Percentiles rank a stretch among this genome's conserved stretches.
These are phyloP conservation scores for Piprites chloris DNA, from an alignment of 2,113 vertebrate genomes.

Conservation along the genomic window DNA sequence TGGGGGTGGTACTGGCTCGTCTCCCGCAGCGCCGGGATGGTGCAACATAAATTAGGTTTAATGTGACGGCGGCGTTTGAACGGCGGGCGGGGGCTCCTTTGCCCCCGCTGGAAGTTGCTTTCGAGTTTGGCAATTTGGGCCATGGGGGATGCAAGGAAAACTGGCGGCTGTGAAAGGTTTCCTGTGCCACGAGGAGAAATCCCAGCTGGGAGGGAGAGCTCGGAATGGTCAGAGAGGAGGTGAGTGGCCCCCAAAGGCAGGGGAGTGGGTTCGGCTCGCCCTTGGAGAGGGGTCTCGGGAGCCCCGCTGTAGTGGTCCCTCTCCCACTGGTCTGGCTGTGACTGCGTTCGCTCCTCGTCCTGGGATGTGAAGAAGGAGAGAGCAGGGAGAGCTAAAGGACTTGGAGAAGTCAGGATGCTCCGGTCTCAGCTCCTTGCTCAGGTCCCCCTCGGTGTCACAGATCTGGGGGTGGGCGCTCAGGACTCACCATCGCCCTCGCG, in stretches of 20 bases:
- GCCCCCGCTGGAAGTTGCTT: neutral
- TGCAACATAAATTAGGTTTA: neutral
- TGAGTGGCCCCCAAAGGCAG: neutral
- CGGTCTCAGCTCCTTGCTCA: fast-evolving
- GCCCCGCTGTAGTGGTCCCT: neutral
- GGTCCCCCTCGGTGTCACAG: neutral
- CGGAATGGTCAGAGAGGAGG: neutral
- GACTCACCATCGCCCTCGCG: neutral
- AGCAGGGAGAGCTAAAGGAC: neutral
- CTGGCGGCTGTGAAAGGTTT: neutral
- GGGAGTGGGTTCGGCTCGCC: neutral
- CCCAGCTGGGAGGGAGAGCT: neutral
- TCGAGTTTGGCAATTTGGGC: neutral
- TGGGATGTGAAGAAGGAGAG: neutral
- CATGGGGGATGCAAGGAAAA: fast-evolving
- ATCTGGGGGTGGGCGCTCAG: neutral
- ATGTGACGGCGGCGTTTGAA: neutral
- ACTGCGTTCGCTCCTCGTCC: neutral
- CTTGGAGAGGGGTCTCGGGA: neutral
- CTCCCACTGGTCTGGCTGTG: fast-evolving
- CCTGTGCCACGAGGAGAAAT: neutral
- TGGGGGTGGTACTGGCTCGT: neutral
- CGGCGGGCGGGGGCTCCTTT: neutral
- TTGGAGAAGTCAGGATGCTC: neutral
- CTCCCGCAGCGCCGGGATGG: neutral